These are phyloP conservation scores for Seriola rivoliana DNA, from an alignment of 2,113 vertebrate species.

Conservation along the genomic window DNA sequence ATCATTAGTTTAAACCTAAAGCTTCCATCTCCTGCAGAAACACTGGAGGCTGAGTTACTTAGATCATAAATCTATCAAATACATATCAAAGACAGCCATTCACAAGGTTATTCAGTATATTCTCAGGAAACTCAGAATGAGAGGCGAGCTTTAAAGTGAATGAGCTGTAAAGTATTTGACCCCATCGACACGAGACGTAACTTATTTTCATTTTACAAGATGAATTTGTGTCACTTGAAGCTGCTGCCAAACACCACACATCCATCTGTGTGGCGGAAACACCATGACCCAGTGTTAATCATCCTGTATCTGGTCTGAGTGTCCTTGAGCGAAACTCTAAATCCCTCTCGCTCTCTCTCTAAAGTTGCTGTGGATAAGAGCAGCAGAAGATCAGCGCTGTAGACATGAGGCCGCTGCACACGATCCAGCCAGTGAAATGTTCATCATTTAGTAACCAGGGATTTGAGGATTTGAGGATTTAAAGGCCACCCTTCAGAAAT, in stretches of 20 bases:
- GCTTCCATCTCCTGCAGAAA: too few species aligned
- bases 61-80: too few species aligned
- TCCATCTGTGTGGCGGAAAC: neutral
- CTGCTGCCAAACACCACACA: slow-evolving; percentile 22
- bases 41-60: too few species aligned
- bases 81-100: neutral
- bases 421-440: slow-evolving; percentile 20
- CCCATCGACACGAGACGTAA: neutral
- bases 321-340: slow-evolving; percentile 46
- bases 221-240: neutral
- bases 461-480: slow-evolving; percentile 47
- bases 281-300: slow-evolving; percentile 22
- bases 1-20: too few species aligned
- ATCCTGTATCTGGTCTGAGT: neutral
- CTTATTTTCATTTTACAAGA: slow-evolving; percentile 8
- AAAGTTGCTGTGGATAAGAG: neutral
- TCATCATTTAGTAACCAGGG: slow-evolving; percentile 41
- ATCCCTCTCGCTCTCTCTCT: slow-evolving; percentile 3
- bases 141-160: neutral
- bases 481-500: slow-evolving; percentile 27
- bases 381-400: neutral
- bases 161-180: neutral
- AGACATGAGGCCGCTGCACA: neutral
- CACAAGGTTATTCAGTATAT: slow-evolving; percentile 5
- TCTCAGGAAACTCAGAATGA: neutral